phyloP scores from a whole-genome alignment of 2,888 invertebrate genomes.

The Drosophila anceps region DNA sequence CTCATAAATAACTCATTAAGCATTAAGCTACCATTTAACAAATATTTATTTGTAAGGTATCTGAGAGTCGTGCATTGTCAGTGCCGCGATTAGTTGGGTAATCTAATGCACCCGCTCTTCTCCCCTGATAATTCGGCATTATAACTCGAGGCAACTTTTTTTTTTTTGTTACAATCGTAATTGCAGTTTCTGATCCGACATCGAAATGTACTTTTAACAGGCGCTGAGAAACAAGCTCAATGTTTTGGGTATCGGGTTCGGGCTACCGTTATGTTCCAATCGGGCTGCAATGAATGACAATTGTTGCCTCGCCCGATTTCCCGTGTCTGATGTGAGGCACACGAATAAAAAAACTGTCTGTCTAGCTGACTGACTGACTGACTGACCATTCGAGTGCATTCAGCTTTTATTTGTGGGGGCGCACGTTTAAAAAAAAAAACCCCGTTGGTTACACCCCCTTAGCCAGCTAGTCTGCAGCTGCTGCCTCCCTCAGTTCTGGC shows the following conservation, averaged over 20 bases:
- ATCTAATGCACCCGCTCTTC: conserved; percentile 29
- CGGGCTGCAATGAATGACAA: conserved; percentile 70
- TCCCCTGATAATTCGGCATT: conserved; percentile 43
- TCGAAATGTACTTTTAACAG: conserved; percentile 73
- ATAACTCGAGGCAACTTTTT: conserved; percentile 41
- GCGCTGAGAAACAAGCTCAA: conserved; percentile 44
- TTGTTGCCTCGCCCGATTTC: conserved; percentile 53
- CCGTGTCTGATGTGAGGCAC: conserved; percentile 67
- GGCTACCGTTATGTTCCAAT: conserved; percentile 74
- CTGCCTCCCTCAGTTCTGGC: conserved; percentile 34
- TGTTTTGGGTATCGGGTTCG: conserved; percentile 45
- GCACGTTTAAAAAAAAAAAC: conserved; percentile 41
- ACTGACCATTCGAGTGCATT: conserved; percentile 27
- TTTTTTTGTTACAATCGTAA: conserved; percentile 65
- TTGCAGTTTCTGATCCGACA: conserved; percentile 67
- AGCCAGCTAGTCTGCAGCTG: neutral
- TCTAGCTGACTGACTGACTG: conserved; percentile 28
- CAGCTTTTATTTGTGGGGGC: conserved; percentile 51
- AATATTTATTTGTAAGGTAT: conserved; percentile 27
- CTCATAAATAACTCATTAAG: neutral
- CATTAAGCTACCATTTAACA: neutral
- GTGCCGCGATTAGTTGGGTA: conserved; percentile 5
- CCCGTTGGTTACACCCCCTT: conserved; percentile 1
- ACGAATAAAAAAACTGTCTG: conserved; percentile 67
- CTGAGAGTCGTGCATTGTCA: conserved; percentile 4